These are phyloP conservation scores for Leucosticte australis DNA, from an alignment of 2,113 vertebrate genomes.

Conservation along the genomic window DNA sequence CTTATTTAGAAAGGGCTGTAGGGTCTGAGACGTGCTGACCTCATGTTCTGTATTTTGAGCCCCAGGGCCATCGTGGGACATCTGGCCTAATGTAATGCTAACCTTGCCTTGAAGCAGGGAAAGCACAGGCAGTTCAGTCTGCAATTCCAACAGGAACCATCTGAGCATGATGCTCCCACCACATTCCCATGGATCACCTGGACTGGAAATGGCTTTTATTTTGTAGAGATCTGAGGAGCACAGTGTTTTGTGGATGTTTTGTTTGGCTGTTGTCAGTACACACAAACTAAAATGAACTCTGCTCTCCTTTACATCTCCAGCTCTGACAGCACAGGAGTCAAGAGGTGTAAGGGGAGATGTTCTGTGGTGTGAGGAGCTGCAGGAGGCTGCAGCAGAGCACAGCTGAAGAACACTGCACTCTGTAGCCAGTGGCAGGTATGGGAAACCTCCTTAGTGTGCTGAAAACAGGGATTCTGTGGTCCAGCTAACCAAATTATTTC, in stretches of 20 bases:
- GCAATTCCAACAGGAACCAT: neutral
- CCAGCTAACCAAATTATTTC: neutral
- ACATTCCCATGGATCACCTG: fast-evolving
- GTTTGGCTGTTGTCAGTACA: neutral
- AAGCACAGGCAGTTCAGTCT: neutral
- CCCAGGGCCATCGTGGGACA: neutral
- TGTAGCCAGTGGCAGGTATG: neutral
- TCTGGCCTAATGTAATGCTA: neutral
- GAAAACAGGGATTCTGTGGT: neutral
- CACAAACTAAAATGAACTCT: neutral
- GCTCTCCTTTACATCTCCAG: neutral
- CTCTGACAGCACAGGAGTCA: neutral
- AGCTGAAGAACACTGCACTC: neutral
- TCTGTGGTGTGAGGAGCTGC: neutral
- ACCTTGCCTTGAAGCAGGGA: neutral
- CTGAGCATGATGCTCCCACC: neutral
- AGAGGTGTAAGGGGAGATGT: neutral
- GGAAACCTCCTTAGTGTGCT: neutral
- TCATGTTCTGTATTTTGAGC: neutral
- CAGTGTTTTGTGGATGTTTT: neutral
- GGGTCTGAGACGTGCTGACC: neutral
- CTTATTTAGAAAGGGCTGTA: neutral
- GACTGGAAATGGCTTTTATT: neutral
- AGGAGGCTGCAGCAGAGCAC: neutral
- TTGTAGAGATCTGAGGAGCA: neutral